Evolutionary conservation across 2,797 vertebrate genomes (phyloP).

Genomic region (Mormyrops attenuatus): DNA sequence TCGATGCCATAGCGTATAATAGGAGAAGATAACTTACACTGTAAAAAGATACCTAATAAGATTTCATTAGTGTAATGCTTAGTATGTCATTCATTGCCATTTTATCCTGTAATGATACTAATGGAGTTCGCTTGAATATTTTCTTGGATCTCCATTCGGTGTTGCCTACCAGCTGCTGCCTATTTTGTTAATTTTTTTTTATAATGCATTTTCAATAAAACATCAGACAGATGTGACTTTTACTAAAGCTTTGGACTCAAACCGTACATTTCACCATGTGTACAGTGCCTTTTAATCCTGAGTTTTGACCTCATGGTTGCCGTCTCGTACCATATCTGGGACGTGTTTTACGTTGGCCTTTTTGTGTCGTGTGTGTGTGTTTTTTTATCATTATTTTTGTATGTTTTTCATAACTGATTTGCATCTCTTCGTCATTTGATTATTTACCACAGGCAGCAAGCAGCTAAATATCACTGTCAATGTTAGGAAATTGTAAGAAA

Average conservation of each 20-base stretch:
- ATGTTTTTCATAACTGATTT: conserved; percentile 21
- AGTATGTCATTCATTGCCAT: conserved; percentile 12
- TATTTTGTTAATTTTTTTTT: background rate
- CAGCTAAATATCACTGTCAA: conserved; percentile 34
- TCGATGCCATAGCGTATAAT: conserved; percentile 10
- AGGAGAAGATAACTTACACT: conserved; percentile 9
- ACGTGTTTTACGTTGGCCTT: conserved; percentile 23
- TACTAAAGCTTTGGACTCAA: conserved; percentile 31
- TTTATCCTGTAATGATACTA: conserved; percentile 26
- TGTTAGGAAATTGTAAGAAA: conserved; percentile 35
- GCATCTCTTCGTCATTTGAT: conserved; percentile 17
- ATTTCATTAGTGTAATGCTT: conserved; percentile 36
- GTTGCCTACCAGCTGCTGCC: conserved; percentile 10
- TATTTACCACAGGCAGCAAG: conserved; percentile 37
- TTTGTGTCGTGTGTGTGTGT: background rate
- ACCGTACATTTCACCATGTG: conserved; percentile 46
- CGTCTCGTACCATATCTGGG: conserved; percentile 32
- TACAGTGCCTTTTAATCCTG: conserved; percentile 55
- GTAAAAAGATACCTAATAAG: conserved; percentile 30
- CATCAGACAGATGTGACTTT: background rate
- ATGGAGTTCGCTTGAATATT: conserved; percentile 27
- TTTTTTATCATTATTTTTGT: conserved; percentile 26
- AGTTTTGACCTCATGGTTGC: conserved; percentile 32
- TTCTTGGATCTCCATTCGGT: background rate
- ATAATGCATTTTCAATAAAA: background rate